phyloP scores from a whole-genome alignment of 2,888 invertebrate species.

The Tipula vernalis region DNA sequence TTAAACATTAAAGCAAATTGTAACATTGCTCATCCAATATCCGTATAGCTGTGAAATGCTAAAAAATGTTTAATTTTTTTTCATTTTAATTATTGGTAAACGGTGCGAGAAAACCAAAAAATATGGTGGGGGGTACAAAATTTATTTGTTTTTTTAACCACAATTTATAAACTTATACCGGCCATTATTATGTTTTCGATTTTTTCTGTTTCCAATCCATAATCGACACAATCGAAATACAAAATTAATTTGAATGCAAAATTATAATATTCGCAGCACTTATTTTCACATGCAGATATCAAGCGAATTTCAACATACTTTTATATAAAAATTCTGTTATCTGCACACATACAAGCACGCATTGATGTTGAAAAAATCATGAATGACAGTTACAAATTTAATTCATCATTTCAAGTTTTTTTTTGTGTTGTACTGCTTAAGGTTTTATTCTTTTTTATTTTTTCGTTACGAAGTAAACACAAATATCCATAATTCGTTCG shows the following conservation, averaged over 20 bases:
- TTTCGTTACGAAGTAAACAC: not conserved
- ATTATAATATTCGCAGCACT: not conserved
- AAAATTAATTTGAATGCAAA: not conserved
- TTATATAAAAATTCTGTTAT: not conserved
- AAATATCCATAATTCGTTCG: not conserved
- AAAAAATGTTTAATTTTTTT: not conserved
- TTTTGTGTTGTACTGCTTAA: not conserved
- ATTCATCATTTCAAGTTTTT: not conserved
- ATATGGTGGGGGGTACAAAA: not conserved
- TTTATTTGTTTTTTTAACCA: not conserved
- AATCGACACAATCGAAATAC: not conserved
- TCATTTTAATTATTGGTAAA: not conserved
- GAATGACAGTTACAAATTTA: conserved; percentile 4
- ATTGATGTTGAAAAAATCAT: not conserved
- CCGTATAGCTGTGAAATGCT: not conserved
- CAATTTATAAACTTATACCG: no score
- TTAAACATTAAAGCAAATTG: not conserved
- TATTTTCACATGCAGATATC: not conserved
- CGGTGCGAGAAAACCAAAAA: not conserved
- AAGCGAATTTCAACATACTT: not conserved
- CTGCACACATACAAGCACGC: not conserved
- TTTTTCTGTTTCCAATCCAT: not conserved
- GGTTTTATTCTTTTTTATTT: not conserved
- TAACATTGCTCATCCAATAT: not conserved
- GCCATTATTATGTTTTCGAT: not conserved